A percentile compares a stretch with the other conserved stretches of the same genome.
Conservation (phyloP, 2,797 vertebrate species). For the Typhlichthys eigenmanni region DNA sequence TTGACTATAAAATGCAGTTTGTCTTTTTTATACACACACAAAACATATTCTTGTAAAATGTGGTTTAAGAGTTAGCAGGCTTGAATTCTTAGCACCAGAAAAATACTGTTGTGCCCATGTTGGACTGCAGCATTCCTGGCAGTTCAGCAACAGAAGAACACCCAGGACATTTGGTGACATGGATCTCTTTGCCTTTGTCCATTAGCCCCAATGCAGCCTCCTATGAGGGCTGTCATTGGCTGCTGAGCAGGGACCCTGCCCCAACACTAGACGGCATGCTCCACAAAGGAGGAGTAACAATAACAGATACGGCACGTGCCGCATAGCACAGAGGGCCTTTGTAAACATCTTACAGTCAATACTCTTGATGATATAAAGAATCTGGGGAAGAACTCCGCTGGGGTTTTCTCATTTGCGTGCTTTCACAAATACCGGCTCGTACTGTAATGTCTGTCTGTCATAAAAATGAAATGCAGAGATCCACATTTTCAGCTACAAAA, state of each 20-base stretch:
- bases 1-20: conserved; percentile 9
- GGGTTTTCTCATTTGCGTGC: not conserved
- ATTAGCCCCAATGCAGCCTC: conserved; percentile 30
- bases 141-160: conserved; percentile 15
- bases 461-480: too few species aligned
- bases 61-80: not conserved
- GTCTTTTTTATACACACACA: conserved; percentile 30
- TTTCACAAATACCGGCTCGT: too few species aligned
- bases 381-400: not conserved
- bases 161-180: conserved; percentile 1
- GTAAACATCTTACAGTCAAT: conserved; percentile 20
- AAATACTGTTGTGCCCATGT: not conserved
- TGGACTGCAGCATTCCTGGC: conserved; percentile 5
- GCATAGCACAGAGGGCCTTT: conserved; percentile 25
- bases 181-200: conserved; percentile 34
- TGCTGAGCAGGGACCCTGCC: conserved; percentile 52
- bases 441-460: too few species aligned
- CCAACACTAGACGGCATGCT: conserved; percentile 41
- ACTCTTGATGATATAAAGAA: not conserved
- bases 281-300: conserved; percentile 46
- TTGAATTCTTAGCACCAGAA: conserved; percentile 13
- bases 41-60: too few species aligned
- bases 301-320: conserved; percentile 4
- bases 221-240: conserved; percentile 54
- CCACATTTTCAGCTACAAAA: conserved; percentile 16